These are phyloP conservation scores for Podotricha telesiphe DNA, from an alignment of 2,888 invertebrate species.

Conservation along the genomic window DNA sequence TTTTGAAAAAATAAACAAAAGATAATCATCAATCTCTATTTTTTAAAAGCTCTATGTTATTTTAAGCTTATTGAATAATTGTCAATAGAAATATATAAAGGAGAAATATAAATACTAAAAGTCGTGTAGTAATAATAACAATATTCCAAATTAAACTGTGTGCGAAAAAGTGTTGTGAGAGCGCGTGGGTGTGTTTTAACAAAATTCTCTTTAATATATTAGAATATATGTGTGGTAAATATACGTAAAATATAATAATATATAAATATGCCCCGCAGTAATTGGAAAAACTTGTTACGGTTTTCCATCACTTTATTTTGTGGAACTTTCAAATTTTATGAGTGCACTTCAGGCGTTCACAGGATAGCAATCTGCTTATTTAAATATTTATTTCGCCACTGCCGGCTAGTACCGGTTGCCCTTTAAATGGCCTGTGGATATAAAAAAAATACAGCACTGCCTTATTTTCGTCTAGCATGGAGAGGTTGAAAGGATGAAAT, in stretches of 20 bases:
- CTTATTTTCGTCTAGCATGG: constrained; percentile 14
- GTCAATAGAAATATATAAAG: too few species aligned
- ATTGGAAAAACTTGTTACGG: constrained; percentile 31
- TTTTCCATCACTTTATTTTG: constrained; percentile 26
- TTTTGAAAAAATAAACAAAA: too few species aligned
- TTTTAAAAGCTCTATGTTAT: too few species aligned
- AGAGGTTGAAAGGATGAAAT: not conserved
- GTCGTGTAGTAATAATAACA: too few species aligned
- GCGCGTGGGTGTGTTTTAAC: too few species aligned
- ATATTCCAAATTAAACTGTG: too few species aligned
- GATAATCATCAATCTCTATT: too few species aligned
- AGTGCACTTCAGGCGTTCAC: constrained; percentile 27
- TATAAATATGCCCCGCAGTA: constrained; percentile 14
- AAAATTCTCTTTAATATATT: not conserved
- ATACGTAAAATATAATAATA: not conserved
- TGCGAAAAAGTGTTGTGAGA: too few species aligned
- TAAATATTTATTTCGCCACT: constrained; percentile 29
- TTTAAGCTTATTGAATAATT: too few species aligned
- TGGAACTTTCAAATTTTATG: constrained; percentile 19
- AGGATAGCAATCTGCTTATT: constrained; percentile 30
- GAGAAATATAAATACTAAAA: too few species aligned
- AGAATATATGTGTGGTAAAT: not conserved
- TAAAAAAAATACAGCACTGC: constrained; percentile 4
- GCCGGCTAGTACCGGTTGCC: constrained; percentile 11
- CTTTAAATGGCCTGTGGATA: constrained; percentile 17